Percentiles rank a stretch among this genome's conserved stretches.
These are phyloP conservation scores for Scatophagus argus DNA, from an alignment of 2,113 vertebrate genomes.

Conservation along the genomic window DNA sequence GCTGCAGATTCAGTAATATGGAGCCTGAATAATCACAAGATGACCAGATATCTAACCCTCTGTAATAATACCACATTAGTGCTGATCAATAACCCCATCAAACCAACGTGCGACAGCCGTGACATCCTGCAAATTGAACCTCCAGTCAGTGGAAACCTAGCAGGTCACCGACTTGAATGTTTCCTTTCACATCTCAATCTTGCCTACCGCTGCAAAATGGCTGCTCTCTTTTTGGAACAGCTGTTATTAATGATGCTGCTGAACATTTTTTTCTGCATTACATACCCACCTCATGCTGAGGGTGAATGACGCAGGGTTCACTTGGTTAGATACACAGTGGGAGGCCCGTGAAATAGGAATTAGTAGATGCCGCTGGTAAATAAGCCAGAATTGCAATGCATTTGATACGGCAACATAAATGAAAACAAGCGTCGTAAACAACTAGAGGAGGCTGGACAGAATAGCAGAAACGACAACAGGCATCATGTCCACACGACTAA, in stretches of 20 bases:
- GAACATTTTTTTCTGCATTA: slow-evolving; percentile 33
- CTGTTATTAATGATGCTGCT: slow-evolving; percentile 56
- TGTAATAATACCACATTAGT: background rate
- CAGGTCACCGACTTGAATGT: slow-evolving; percentile 28
- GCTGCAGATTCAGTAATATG: background rate
- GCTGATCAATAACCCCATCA: slow-evolving; percentile 21
- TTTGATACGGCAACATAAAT: slow-evolving; percentile 41
- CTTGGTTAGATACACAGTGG: slow-evolving; percentile 60
- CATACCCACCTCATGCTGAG: slow-evolving; percentile 62
- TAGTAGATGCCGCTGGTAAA: slow-evolving; percentile 49
- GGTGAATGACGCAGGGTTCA: slow-evolving; percentile 59
- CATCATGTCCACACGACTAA: background rate
- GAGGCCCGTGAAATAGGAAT: slow-evolving; percentile 48
- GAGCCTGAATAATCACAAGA: background rate
- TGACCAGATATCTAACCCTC: background rate
- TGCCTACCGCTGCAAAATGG: slow-evolving; percentile 30
- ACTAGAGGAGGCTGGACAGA: slow-evolving; percentile 35
- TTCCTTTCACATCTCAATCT: slow-evolving; percentile 1
- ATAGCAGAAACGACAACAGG: slow-evolving; percentile 13
- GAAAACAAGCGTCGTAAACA: slow-evolving; percentile 38
- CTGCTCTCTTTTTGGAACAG: slow-evolving; percentile 43
- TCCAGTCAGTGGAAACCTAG: background rate
- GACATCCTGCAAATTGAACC: slow-evolving; percentile 23
- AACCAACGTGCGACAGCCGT: no score
- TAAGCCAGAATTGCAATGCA: slow-evolving; percentile 53